These are phyloP conservation scores for Chloropsis cyanopogon DNA, from an alignment of 2,113 vertebrate species.

Conservation along the genomic window DNA sequence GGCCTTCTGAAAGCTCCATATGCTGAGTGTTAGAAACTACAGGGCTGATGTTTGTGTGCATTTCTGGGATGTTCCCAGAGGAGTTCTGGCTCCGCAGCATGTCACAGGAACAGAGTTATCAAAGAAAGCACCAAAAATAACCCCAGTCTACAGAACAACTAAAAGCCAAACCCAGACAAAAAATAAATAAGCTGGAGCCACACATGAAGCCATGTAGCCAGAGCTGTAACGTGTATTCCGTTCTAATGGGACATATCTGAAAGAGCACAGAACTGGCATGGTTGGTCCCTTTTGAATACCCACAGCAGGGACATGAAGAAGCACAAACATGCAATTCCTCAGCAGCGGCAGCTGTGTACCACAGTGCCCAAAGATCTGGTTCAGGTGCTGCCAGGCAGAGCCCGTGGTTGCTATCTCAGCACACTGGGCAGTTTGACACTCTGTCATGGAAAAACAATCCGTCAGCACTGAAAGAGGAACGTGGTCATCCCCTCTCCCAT, in stretches of 20 bases:
- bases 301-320: not conserved
- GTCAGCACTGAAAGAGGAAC: not conserved
- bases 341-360: not conserved
- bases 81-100: not conserved
- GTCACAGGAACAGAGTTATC: conserved; percentile 35
- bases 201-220: not conserved
- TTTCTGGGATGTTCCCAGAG: not conserved
- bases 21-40: not conserved
- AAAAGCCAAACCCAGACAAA: not conserved
- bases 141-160: not conserved
- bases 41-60: conserved; percentile 8
- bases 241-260: not conserved
- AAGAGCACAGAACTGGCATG: not conserved
- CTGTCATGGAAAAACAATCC: not conserved
- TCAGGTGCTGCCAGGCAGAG: not conserved
- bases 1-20: not conserved
- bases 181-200: conserved; percentile 24
- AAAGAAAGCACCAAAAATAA: conserved; percentile 57
- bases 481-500: not conserved
- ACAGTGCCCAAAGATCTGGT: not conserved
- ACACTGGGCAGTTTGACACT: not conserved
- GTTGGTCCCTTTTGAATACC: not conserved
- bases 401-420: not conserved
- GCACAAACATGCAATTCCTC: not conserved
- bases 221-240: not conserved